Evolutionary conservation across 2,797 vertebrate species (phyloP), one percentile per base, ranked within the genome.

Genomic region (Gadopsis bispinosus): DNA sequence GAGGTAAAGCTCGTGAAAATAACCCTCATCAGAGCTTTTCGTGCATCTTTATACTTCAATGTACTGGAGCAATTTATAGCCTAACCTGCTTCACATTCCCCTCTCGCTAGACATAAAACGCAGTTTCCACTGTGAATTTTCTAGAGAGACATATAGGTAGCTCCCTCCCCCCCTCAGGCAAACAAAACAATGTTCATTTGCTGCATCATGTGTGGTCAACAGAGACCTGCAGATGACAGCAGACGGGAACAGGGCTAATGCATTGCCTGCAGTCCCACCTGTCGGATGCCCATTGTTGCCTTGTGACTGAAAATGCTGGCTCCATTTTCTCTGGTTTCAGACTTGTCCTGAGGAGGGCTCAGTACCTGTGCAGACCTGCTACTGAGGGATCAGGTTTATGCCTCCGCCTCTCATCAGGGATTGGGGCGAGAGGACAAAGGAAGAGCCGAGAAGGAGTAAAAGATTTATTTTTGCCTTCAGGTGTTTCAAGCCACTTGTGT

Each of bases 191-290:
- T 81, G 83, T 80, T 91, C 74, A 88, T 90, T 89, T 88, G 83
- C 81, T 20, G 84, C 89, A 68, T 91, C 88, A 80, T 88, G 91
- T 93, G 91, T 92, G 91, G 92, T 91, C 92, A 93, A 87, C 80
- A 88, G 83, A 92, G 86, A 88, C 78, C 84, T 70, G 47, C 86
- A 79, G 83, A 89, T 50, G 54, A 61, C 89, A 79, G 86, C 88
- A 83, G 90, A 87, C 33, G 55, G 85, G 89, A 89, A 77, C 54
- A 20, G 55, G 53, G 68, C 87, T 91, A 90, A 92, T 87, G 84
- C 85, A 81, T 75, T 35, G 83, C 89, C 87, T 78, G 84, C 72
- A 73, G 87, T 90, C 87, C 85, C 91, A 92, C 90, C 88, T 92
- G 93, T 85, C 79, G 76, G 72, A 65, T 17, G 78, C 56, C 88